Percentiles rank a stretch among this genome's conserved stretches.
Conservation (phyloP, 2,113 vertebrate genomes). For the Odocoileus hemionus region DNA sequence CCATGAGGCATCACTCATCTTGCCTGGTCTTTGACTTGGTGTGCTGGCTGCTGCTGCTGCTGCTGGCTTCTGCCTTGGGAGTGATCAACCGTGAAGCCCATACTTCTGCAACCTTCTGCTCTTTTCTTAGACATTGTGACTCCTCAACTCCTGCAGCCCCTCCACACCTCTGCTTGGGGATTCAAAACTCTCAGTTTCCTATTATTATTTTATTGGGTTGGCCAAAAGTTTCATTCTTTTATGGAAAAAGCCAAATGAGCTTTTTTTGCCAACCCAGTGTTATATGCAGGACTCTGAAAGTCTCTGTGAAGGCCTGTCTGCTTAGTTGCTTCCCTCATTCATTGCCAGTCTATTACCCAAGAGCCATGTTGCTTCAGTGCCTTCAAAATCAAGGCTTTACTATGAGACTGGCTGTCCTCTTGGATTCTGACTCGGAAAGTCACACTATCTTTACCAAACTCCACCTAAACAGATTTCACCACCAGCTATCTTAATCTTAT, state of each 20-base stretch:
- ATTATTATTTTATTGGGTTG: neutral
- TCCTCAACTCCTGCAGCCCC: neutral
- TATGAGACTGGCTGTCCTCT: neutral
- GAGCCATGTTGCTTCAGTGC: neutral
- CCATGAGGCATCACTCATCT: neutral
- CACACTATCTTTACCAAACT: neutral
- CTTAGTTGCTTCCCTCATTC: neutral
- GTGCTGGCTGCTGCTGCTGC: neutral
- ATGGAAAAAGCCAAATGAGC: neutral
- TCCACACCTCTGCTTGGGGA: neutral
- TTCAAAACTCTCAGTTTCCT: neutral
- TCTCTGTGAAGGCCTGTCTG: neutral
- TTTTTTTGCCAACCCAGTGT: neutral
- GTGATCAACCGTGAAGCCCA: neutral
- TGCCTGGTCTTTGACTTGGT: neutral
- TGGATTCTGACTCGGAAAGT: neutral
- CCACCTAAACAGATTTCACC: neutral
- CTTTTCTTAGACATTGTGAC: neutral
- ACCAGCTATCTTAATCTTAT: neutral
- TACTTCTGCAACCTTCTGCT: neutral
- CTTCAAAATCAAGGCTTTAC: neutral
- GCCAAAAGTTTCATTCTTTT: neutral
- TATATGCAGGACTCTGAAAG: neutral
- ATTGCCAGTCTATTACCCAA: neutral
- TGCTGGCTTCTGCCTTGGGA: neutral